Conservation (phyloP, 2,888 invertebrate species). For the Melieria picta region DNA sequence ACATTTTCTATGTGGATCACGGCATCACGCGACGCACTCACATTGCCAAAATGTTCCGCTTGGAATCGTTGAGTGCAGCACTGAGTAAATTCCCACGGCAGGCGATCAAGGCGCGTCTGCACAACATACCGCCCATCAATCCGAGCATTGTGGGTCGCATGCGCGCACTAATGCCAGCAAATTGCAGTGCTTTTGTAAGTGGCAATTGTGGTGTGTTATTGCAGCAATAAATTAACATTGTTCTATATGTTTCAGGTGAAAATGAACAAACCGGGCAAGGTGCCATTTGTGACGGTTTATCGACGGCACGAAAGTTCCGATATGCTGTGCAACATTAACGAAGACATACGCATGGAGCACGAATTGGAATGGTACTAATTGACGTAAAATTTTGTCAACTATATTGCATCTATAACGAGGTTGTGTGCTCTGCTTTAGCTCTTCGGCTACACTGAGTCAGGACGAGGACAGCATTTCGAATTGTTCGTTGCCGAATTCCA, state of each 20-base stretch:
- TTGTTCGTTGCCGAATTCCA: constrained; percentile 67
- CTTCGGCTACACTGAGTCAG: constrained; percentile 21
- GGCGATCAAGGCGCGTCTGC: constrained; percentile 71
- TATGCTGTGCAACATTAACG: constrained; percentile 76
- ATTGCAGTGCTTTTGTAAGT: constrained; percentile 65
- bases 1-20: constrained; percentile 69
- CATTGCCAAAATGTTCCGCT: constrained; percentile 65
- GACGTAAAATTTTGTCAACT: background rate
- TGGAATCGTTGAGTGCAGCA: constrained; percentile 69
- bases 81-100: constrained; percentile 70
- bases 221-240: background rate
- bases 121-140: constrained; percentile 70
- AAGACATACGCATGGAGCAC: constrained; percentile 73
- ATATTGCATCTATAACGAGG: too few species aligned
- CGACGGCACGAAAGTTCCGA: constrained; percentile 73
- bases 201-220: background rate
- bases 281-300: constrained; percentile 73
- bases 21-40: constrained; percentile 67
- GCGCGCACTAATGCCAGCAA: constrained; percentile 70
- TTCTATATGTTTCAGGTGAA: constrained; percentile 51
- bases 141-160: constrained; percentile 69
- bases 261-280: constrained; percentile 63
- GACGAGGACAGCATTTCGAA: constrained; percentile 9
- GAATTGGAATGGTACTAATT: constrained; percentile 66
- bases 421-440: background rate